Conservation (phyloP, 2,797 vertebrate species). For the Anableps anableps region DNA sequence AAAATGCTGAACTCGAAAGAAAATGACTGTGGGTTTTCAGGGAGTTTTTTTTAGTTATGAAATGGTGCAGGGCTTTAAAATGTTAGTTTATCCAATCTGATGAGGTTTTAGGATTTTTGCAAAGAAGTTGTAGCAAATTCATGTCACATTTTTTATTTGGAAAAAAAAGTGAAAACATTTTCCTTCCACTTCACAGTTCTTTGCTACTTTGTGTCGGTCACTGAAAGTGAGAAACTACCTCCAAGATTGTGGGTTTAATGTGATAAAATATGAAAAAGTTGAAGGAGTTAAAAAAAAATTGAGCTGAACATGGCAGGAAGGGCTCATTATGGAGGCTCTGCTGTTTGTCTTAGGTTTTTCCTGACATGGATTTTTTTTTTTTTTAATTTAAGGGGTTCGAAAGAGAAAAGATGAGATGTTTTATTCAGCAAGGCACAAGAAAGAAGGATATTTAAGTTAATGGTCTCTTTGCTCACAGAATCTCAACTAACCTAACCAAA, state of each 20-base stretch:
- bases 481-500: background rate
- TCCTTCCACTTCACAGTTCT: no score
- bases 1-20: background rate
- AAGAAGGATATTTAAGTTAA: slow-evolving; percentile 2
- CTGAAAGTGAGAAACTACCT: background rate
- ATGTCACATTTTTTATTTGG: no score
- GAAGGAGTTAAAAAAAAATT: background rate
- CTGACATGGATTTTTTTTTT: background rate
- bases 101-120: no score
- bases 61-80: no score
- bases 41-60: no score
- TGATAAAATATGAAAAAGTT: background rate
- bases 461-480: background rate
- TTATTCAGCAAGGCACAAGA: background rate
- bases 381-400: background rate
- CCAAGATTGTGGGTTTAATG: background rate
- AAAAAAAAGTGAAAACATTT: no score
- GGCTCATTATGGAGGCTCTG: background rate
- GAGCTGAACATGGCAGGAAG: background rate
- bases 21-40: no score
- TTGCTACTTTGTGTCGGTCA: background rate
- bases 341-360: background rate
- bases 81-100: no score
- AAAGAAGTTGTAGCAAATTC: no score
- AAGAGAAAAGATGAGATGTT: background rate